Conservation (phyloP, 2,113 vertebrate species). For the Galeopterus variegatus region DNA sequence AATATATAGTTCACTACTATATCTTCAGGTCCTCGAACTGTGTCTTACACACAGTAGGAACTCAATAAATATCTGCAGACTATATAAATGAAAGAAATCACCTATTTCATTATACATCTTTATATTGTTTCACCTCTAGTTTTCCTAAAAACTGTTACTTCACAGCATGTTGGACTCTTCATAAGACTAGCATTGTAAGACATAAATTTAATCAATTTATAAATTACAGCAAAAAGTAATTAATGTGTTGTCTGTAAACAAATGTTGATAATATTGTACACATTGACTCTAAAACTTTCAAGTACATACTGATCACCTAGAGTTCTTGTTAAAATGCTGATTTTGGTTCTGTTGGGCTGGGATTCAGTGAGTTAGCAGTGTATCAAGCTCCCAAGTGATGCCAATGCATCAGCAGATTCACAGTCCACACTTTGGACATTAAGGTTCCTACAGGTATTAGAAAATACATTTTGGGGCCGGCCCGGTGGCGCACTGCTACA, state of each 20-base stretch:
- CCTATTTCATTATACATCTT: background rate
- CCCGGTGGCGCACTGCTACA: no score
- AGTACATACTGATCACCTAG: background rate
- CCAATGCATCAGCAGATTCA: background rate
- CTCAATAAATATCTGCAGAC: background rate
- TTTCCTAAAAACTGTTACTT: slow-evolving; percentile 8
- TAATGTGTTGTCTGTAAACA: background rate
- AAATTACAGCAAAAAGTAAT: background rate
- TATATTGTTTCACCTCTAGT: background rate
- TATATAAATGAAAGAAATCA: slow-evolving; percentile 29
- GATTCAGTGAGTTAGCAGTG: background rate
- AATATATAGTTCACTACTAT: background rate
- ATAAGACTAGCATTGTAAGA: background rate
- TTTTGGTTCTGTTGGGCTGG: background rate
- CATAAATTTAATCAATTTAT: background rate
- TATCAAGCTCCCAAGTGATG: background rate
- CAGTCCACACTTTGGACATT: background rate
- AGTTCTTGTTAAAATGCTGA: background rate
- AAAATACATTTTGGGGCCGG: background rate
- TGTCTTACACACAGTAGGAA: background rate
- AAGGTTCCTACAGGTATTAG: background rate
- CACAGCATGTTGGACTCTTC: background rate
- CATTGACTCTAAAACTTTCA: background rate
- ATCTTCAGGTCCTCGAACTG: background rate
- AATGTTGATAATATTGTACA: background rate